Conservation (phyloP, 2,113 vertebrate genomes). For the Cervus canadensis region DNA sequence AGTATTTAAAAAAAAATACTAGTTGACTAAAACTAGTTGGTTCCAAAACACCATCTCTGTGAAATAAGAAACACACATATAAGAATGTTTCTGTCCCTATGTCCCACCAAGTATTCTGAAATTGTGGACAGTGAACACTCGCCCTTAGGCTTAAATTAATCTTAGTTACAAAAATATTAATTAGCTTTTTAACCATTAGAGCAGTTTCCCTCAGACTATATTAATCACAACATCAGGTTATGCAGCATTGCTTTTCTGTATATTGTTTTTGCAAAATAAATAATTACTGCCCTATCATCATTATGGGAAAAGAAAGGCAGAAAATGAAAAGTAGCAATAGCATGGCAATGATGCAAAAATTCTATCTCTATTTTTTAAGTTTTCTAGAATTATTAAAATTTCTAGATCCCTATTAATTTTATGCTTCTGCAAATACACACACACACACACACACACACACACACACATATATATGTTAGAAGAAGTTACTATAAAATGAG, state of each 20-base stretch:
- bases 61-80: neutral
- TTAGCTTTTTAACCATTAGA: neutral
- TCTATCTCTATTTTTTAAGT: neutral
- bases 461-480: neutral
- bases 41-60: neutral
- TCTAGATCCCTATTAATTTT: neutral
- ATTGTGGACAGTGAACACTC: neutral
- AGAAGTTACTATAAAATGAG: neutral
- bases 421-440: neutral
- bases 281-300: neutral
- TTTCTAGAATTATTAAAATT: neutral
- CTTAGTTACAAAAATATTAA: conserved; percentile 32
- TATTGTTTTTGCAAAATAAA: conserved; percentile 2
- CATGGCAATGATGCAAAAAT: neutral
- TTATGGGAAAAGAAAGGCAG: neutral
- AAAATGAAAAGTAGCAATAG: conserved; percentile 1
- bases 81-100: neutral
- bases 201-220: neutral
- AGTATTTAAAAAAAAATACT: neutral
- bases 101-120: neutral
- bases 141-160: neutral
- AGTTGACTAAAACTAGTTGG: neutral
- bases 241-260: neutral
- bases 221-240: neutral
- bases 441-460: fast-evolving